Evolutionary conservation across 2,113 vertebrate genomes (phyloP), one percentile per base, ranked within the genome.

Genomic region (Centropristis striata): DNA sequence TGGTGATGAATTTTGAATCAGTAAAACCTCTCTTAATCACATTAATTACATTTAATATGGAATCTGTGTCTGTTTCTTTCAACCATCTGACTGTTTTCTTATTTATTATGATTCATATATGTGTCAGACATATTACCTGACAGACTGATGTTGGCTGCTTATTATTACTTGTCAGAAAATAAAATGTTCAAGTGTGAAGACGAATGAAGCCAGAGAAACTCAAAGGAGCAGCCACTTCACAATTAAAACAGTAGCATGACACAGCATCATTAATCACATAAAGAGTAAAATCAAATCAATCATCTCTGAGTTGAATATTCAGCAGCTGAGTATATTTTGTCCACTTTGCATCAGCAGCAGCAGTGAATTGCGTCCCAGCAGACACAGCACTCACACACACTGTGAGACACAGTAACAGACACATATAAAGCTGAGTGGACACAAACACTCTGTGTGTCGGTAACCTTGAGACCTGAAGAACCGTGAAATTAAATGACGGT

Each of bases 291-390:
- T 41, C 36, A 23, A 42, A 61, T 7, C 2, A n/a, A 4, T 60
- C 58, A 12, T 60, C 58, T 61, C 58, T 16, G 58, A 63, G 60
- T 7, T 18, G 41, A 71, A 37, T 12, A 47, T 36, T 47, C 36
- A 36, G 14, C 8, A 47, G 41, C 39, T 8, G 41, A 37, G 9
- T 47, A 11, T 15, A 36, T 36, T 21, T 36, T 36, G 25, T 46
- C 41, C 23, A 25, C 41, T 8, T 28, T 46, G 21, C 41, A 8
- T 13, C 60, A 44, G 41, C 41, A 64, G 0, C 67, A 21, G 16
- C 25, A 16, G 2, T 5, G 13, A 20, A 49, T 1, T 27, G 5
- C 32, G 59, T 47, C 27, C 18, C 39, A 57, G 36, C 25, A 27
- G 75, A 54, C 57, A 42, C 47, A 16, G 18, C 23, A 36, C 20